These are phyloP conservation scores for Terrapene triunguis DNA, from an alignment of 2,113 vertebrate species.

Conservation along the genomic window DNA sequence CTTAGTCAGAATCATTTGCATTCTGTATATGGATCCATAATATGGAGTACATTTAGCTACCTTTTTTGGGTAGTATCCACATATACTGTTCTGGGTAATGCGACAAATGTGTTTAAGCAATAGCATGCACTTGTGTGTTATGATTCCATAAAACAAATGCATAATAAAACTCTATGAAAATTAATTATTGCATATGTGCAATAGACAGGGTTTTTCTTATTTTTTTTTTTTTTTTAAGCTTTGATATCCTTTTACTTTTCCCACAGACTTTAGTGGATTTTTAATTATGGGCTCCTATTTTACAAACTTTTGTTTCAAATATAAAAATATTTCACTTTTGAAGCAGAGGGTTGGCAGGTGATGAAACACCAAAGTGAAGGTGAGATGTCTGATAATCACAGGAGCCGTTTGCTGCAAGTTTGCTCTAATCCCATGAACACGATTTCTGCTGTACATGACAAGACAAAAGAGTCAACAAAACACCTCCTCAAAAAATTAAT, in stretches of 20 bases:
- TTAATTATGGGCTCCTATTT: constrained; percentile 63
- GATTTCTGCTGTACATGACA: constrained; percentile 68
- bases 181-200: constrained; percentile 77
- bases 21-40: constrained; percentile 83
- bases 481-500: constrained; percentile 60
- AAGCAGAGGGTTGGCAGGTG: constrained; percentile 59
- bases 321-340: constrained; percentile 53
- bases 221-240: constrained; percentile 46
- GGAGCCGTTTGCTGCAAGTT: constrained; percentile 48
- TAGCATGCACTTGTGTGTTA: constrained; percentile 74
- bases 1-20: constrained; percentile 86
- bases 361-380: constrained; percentile 62
- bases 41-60: constrained; percentile 79
- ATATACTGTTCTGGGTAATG: constrained; percentile 64
- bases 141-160: constrained; percentile 73
- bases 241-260: constrained; percentile 70
- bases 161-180: constrained; percentile 78
- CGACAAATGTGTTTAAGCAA: constrained; percentile 81
- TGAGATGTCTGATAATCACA: constrained; percentile 59
- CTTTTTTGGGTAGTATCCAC: constrained; percentile 78
- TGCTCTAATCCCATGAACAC: constrained; percentile 51
- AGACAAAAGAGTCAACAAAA: constrained; percentile 64
- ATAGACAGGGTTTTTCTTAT: constrained; percentile 41
- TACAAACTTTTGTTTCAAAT: constrained; percentile 77
- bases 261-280: constrained; percentile 49